These are phyloP conservation scores for Penaeus vannamei DNA, from an alignment of 1,140 invertebrate genomes.

Conservation along the genomic window DNA sequence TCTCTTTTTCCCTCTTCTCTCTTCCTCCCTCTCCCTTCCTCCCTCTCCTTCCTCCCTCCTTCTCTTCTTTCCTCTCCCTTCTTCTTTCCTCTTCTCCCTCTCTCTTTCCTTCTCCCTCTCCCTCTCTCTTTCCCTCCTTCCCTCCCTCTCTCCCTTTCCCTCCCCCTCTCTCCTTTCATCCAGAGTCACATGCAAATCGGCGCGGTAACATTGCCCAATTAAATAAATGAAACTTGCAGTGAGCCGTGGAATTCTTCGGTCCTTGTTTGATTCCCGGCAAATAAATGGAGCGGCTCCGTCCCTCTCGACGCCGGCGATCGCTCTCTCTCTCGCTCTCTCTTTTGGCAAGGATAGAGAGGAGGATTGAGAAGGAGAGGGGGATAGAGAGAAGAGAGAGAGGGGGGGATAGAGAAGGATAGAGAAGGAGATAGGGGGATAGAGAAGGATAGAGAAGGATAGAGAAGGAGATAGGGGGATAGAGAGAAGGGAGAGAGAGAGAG, in stretches of 20 bases:
- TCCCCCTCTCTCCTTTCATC: neutral
- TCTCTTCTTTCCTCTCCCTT: conserved; percentile 6
- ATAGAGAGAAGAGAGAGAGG: too few species aligned
- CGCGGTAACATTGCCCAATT: neutral
- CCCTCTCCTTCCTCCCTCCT: neutral
- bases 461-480: neutral
- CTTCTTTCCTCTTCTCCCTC: neutral
- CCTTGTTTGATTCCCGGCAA: too few species aligned
- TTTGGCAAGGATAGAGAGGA: neutral
- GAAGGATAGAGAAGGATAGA: neutral
- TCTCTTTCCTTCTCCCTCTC: conserved; percentile 1
- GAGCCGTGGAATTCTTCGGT: neutral
- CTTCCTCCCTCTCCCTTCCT: neutral
- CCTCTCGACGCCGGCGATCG: too few species aligned
- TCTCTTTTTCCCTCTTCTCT: neutral
- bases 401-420: neutral
- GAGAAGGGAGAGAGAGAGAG: neutral
- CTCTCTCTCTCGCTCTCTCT: too few species aligned
- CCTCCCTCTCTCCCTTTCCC: neutral
- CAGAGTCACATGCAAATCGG: neutral
- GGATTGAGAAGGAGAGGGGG: neutral
- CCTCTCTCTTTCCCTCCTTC: neutral
- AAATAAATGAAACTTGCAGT: neutral
- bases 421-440: neutral
- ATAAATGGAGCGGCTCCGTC: neutral